Evolutionary conservation across 2,113 vertebrate genomes (phyloP).

Genomic region (Prinia subflava): DNA sequence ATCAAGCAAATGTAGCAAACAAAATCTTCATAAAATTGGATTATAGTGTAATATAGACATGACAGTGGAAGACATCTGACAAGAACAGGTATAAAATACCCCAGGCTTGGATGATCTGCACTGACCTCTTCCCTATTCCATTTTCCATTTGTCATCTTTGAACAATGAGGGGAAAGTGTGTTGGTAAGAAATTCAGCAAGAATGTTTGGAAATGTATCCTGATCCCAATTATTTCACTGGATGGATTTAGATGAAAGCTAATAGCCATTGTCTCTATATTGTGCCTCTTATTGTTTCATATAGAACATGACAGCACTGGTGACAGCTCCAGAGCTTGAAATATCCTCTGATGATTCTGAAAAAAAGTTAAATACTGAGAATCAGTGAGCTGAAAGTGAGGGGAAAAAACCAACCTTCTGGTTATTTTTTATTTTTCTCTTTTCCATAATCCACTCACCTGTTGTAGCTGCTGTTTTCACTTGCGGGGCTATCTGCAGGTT

Average conservation of each 20-base stretch:
- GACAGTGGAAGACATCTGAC: not conserved
- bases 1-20: not conserved
- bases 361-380: not conserved
- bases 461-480: not conserved
- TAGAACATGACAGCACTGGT: not conserved
- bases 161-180: not conserved
- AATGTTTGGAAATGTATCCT: not conserved
- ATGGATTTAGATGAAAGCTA: not conserved
- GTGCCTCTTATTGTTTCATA: not conserved
- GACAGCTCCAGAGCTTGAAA: not conserved
- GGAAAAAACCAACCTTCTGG: fast-evolving
- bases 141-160: conserved; percentile 71
- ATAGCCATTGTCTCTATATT: not conserved
- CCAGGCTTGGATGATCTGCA: conserved; percentile 65
- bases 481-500: not conserved
- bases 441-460: not conserved
- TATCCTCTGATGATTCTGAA: not conserved
- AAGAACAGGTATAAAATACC: not conserved
- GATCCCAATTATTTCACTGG: not conserved
- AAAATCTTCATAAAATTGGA: not conserved
- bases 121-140: conserved; percentile 65
- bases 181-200: not conserved
- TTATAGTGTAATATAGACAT: not conserved
- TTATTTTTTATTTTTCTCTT: not conserved
- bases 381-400: not conserved